Conservation (phyloP, 2,797 vertebrate genomes). For the Pangasius krempfi region DNA sequence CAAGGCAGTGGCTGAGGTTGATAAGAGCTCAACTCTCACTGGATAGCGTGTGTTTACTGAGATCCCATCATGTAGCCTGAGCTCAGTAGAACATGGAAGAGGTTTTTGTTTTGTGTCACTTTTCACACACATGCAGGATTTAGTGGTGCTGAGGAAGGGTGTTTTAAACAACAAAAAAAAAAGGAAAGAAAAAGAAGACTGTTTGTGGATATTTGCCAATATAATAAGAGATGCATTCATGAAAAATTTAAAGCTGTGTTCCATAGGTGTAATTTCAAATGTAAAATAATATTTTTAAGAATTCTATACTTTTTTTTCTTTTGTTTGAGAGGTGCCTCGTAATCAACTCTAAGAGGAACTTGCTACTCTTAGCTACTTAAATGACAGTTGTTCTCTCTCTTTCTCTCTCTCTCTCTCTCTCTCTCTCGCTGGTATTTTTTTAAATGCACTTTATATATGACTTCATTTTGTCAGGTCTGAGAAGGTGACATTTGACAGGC, state of each 20-base stretch:
- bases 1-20: constrained; percentile 18
- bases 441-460: constrained; percentile 63
- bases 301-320: constrained; percentile 67
- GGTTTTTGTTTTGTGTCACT: constrained; percentile 48
- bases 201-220: constrained; percentile 88
- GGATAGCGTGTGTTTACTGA: constrained; percentile 29
- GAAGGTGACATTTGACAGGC: constrained; percentile 44
- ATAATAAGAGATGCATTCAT: constrained; percentile 84
- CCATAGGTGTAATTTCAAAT: constrained; percentile 85
- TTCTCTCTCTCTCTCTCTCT: neutral
- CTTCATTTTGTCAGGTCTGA: constrained; percentile 52
- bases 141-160: constrained; percentile 64
- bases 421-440: constrained; percentile 55
- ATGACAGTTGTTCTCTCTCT: constrained; percentile 18
- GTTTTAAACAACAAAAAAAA: constrained; percentile 71
- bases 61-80: constrained; percentile 43
- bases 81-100: constrained; percentile 47
- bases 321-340: constrained; percentile 55
- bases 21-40: constrained; percentile 17
- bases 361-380: constrained; percentile 48
- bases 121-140: constrained; percentile 50
- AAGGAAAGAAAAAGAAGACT: constrained; percentile 62
- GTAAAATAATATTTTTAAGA: constrained; percentile 94
- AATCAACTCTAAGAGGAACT: constrained; percentile 53
- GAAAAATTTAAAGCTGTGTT: constrained; percentile 87